These are phyloP conservation scores for Epizoanthus rinbou DNA, from an alignment of 92 coral and sea anemone genomes.

Conservation along the genomic window DNA sequence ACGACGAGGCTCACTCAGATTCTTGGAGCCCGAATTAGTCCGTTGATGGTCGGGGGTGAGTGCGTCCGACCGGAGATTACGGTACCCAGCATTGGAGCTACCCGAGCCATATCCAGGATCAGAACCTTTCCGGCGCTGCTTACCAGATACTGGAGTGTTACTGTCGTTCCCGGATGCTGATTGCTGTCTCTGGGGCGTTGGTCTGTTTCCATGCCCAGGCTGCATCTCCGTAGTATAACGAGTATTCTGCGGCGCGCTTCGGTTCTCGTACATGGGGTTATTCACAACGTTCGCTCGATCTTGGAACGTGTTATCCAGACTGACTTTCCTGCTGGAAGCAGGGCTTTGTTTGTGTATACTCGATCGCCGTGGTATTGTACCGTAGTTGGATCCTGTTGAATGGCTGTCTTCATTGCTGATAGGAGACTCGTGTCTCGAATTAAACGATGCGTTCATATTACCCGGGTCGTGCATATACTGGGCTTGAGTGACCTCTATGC, in stretches of 20 bases:
- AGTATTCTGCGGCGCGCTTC: conserved; percentile 4
- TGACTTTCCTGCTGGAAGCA: conserved; percentile 2
- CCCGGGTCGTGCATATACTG: conserved; percentile 1
- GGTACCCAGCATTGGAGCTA: conserved; percentile 38
- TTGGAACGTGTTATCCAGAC: not conserved
- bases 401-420: conserved; percentile 31
- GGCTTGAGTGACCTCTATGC: conserved; percentile 24
- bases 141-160: conserved; percentile 25
- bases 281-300: not conserved
- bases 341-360: conserved; percentile 30
- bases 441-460: conserved; percentile 12
- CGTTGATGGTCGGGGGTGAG: conserved; percentile 26
- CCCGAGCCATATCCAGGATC: conserved; percentile 46
- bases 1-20: conserved; percentile 20
- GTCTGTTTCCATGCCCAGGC: not conserved
- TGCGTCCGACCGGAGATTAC: conserved; percentile 28
- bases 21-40: conserved; percentile 33
- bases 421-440: conserved; percentile 11
- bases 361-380: not conserved
- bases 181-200: conserved; percentile 7
- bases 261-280: conserved; percentile 20
- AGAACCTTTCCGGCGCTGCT: conserved; percentile 41
- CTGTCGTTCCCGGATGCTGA: conserved; percentile 5
- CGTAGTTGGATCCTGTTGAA: conserved; percentile 6
- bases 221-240: conserved; percentile 12